Evolutionary conservation across 2,113 vertebrate species (phyloP).

Genomic region (Caranx ignobilis): DNA sequence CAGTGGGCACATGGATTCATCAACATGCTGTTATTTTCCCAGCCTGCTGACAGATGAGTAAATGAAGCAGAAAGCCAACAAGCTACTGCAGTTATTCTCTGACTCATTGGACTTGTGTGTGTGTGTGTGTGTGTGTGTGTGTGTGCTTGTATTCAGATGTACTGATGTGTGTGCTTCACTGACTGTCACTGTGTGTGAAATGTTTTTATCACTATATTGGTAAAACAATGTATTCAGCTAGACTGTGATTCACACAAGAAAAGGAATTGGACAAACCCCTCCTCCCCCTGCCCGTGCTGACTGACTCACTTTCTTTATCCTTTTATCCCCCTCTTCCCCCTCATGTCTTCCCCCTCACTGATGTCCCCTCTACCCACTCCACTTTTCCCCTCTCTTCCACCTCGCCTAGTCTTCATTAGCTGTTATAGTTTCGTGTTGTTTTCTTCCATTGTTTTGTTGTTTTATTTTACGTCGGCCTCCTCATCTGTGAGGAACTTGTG

Average conservation of each 20-base stretch:
- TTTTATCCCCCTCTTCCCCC: slow-evolving; percentile 26
- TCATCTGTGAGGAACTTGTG: slow-evolving; percentile 3
- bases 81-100: background rate
- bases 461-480: background rate
- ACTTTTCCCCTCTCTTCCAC: background rate
- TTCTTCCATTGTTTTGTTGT: background rate
- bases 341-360: background rate
- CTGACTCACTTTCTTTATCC: slow-evolving; percentile 28
- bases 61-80: slow-evolving; percentile 57
- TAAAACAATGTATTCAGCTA: slow-evolving; percentile 15
- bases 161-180: background rate
- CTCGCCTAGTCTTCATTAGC: slow-evolving; percentile 16
- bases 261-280: background rate
- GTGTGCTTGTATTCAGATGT: background rate
- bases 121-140: background rate
- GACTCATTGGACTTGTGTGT: slow-evolving; percentile 1
- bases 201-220: slow-evolving; percentile 39
- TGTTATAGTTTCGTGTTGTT: background rate
- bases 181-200: background rate
- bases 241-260: slow-evolving; percentile 17
- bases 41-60: slow-evolving; percentile 9
- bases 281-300: background rate
- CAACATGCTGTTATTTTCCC: slow-evolving; percentile 30
- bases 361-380: background rate
- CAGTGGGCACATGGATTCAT: slow-evolving; percentile 7